Percentiles rank a stretch among this genome's conserved stretches.
Evolutionary conservation across 2,113 vertebrate genomes (phyloP).

Genomic region (Echinops telfairi): DNA sequence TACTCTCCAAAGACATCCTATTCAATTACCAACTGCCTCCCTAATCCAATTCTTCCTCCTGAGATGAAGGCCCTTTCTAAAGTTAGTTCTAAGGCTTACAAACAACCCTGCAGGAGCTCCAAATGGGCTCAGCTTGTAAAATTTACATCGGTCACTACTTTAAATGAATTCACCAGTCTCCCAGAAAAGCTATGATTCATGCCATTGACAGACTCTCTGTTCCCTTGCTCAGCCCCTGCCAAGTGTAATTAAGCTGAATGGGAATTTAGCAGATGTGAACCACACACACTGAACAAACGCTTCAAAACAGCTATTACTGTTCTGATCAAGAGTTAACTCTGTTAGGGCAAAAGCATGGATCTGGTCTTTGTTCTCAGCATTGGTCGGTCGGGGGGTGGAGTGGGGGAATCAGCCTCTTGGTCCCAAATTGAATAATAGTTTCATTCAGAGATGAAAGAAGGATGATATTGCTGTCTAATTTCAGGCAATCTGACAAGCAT

Average conservation of each 20-base stretch:
- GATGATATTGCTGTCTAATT: background rate
- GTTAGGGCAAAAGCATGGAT: background rate
- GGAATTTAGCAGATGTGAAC: constrained; percentile 34
- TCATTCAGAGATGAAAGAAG: background rate
- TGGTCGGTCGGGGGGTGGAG: background rate
- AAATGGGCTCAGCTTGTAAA: constrained; percentile 38
- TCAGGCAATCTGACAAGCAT: background rate
- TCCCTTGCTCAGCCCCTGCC: constrained; percentile 54
- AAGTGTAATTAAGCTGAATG: constrained; percentile 47
- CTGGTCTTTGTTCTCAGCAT: constrained; percentile 2
- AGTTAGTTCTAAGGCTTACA: background rate
- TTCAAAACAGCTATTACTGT: background rate
- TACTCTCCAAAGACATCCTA: constrained; percentile 28
- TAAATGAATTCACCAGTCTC: constrained; percentile 53
- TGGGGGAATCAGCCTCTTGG: background rate
- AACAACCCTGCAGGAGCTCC: constrained; percentile 26
- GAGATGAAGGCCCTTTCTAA: constrained; percentile 34
- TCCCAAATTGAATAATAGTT: background rate
- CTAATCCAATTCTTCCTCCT: constrained; percentile 53
- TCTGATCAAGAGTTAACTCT: constrained; percentile 20
- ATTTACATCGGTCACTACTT: constrained; percentile 30
- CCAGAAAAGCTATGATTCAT: constrained; percentile 35
- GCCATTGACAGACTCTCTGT: background rate
- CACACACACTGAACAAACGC: constrained; percentile 25
- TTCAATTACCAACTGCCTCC: constrained; percentile 43